These are phyloP conservation scores for Chelonus insularis DNA, from an alignment of 1,140 invertebrate genomes.

Conservation along the genomic window DNA sequence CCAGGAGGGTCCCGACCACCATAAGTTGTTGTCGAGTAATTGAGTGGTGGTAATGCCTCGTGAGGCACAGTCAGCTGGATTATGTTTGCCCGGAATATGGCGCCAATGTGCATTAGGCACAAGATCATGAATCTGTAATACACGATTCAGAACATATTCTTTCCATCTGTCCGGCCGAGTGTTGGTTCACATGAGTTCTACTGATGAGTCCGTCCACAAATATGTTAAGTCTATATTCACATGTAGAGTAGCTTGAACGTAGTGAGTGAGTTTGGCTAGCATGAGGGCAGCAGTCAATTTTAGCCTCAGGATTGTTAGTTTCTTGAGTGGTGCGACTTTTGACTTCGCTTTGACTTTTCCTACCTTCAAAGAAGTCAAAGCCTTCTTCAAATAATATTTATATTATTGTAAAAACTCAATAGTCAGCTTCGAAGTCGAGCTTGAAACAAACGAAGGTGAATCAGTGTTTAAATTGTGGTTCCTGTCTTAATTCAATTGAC, in stretches of 20 bases:
- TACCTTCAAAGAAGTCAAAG: too few species aligned
- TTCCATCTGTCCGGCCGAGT: slow-evolving; percentile 37
- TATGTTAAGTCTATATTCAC: neutral
- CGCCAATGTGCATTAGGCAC: slow-evolving; percentile 18
- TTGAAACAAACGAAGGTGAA: too few species aligned
- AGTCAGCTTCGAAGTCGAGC: too few species aligned
- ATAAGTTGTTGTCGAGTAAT: slow-evolving; percentile 34
- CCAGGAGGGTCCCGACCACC: slow-evolving; percentile 31
- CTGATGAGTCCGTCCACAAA: slow-evolving; percentile 27
- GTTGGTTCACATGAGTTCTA: slow-evolving; percentile 38
- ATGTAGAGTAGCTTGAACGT: neutral
- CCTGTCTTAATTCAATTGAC: too few species aligned
- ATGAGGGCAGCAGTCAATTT: slow-evolving; percentile 7
- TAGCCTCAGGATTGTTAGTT: slow-evolving; percentile 14
- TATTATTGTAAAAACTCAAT: too few species aligned
- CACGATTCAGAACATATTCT: slow-evolving; percentile 41
- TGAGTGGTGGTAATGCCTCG: slow-evolving; percentile 33
- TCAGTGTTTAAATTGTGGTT: too few species aligned
- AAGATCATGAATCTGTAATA: slow-evolving; percentile 35
- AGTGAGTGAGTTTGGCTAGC: neutral
- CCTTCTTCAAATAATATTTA: too few species aligned
- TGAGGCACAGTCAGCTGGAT: slow-evolving; percentile 40
- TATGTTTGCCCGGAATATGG: slow-evolving; percentile 36
- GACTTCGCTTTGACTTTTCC: too few species aligned
- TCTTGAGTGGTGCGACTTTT: slow-evolving; percentile 16